Percentiles rank a stretch among this genome's conserved stretches.
These are phyloP conservation scores for Anolis carolinensis DNA, from an alignment of 2,113 vertebrate genomes.

Conservation along the genomic window DNA sequence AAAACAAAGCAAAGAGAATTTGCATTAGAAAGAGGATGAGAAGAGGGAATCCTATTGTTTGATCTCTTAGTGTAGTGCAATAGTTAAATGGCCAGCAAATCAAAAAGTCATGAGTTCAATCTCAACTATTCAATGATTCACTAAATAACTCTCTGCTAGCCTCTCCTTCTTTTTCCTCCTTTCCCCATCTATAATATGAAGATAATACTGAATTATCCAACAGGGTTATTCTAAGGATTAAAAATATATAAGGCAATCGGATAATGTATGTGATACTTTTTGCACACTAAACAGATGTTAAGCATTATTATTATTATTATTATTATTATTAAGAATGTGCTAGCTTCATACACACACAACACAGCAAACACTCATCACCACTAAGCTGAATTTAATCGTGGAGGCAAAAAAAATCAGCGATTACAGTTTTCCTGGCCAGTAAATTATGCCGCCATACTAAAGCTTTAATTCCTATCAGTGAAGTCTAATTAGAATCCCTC, in stretches of 20 bases:
- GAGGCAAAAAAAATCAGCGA: neutral
- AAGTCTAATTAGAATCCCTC: conserved; percentile 33
- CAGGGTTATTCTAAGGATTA: neutral
- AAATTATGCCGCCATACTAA: conserved; percentile 1
- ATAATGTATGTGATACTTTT: neutral
- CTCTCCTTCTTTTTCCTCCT: neutral
- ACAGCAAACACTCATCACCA: neutral
- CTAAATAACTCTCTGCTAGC: neutral
- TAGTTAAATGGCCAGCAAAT: neutral
- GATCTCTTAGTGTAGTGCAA: neutral
- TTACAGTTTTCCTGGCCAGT: neutral
- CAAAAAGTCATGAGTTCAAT: neutral
- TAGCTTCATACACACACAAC: too few species aligned
- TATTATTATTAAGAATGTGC: too few species aligned
- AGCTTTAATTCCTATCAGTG: neutral
- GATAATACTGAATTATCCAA: neutral
- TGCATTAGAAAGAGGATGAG: neutral
- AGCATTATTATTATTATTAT: too few species aligned
- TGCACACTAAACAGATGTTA: too few species aligned
- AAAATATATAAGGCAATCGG: neutral
- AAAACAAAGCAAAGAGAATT: neutral
- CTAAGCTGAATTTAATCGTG: accelerated
- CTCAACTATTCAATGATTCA: neutral
- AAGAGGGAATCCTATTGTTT: neutral
- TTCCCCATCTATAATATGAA: too few species aligned